Evolutionary conservation across 1,140 invertebrate genomes (phyloP), one percentile per base, ranked within the genome.

Genomic region (Battus philenor): DNA sequence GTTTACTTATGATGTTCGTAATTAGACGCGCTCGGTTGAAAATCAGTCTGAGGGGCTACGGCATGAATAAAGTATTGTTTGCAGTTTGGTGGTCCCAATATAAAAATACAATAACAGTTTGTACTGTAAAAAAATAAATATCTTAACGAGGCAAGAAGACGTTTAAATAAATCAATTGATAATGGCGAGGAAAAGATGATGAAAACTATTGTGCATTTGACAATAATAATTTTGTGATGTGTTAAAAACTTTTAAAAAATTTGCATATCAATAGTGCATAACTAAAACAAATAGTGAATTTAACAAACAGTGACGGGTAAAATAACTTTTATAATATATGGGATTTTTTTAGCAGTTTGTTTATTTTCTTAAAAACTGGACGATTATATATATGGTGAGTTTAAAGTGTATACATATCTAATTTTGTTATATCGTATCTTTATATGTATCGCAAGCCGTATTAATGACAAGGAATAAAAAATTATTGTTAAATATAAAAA

Each of bases 51-150:
- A 73, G 75, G 76, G 71, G 65, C 51, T 62, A 56, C 59, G 66
- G 56, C 50, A 74, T 81, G 74, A 72, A 78, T 82, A 78, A 81
- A 81, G 73, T 68, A 74, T 74, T 53, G 53, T 49, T 56, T 38
- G 65, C 61, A 48, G 63, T 70, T 73, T 74, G 60, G 66, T 67
- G 64, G 54, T 61, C 54, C 58, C 67, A 58, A 65, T 52, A 60
- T 59, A 55, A 69, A 54, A 55, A 57, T 67, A 61, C 59, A 56
- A 53, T 68, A 62, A 51, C 52, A 55, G 47, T 62, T 56, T 50
- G 52, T 41, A 50, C 33, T 44, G 49, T 41, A 58, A 60, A 54
- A 59, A 73, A 74, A 67, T 59, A 60, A 68, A 70, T 71, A 73
- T 63, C 45, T 62, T 51, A 64, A 10, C 66, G 60, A 59, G 38